Base-by-base conservation (phyloP, 2,113 vertebrate genomes). In the Furnarius figulus region DNA sequence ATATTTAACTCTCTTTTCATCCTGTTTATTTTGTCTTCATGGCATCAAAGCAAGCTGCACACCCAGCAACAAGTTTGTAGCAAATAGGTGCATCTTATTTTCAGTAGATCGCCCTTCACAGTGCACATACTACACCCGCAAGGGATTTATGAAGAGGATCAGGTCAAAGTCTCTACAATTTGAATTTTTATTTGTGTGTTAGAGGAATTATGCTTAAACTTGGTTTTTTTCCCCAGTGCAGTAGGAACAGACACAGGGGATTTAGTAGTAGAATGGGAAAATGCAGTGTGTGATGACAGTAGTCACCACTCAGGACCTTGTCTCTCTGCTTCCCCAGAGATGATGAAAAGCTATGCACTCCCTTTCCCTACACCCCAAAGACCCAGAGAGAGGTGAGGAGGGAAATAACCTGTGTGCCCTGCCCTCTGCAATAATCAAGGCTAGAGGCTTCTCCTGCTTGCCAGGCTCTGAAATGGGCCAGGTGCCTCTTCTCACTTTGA, bases 1-100 rank as follows among this genome's bases (percentile, higher is more conserved):
- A 71, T 85, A 94, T 82, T 96, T 95, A 94, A 93, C 62, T 87
- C 56, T 66, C 71, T 87, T 85, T 82, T 85, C 30, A 53, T 90
- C 71, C 78, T 76, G 37, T 90, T 94, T 92, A 77, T 89, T 93
- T 94, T 92, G 68, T 30, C 55, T 84, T 93, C 72, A 35, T 0
- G 9, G 42, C 47, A 73, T 61, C 37, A 93, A 91, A 93, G 71
- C 59, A 87, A 92, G 59, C 46, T 74, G 59, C 53, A 74, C 31
- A 61, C 22, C 53, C 81, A 90, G 82, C 46, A 84, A 89, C 68
- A 95, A 95, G 55, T 76, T 70, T 42, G 67, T 50, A 89, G 72
- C 66, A 95, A 91, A 93, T 37, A 93, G 28, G 73, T 79, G 37
- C 31, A 66, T 66, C 52, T 93, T 65, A 47, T 85, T 87, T 96